Conservation (phyloP, 2,113 vertebrate species). For the Lepidiolamprologus cunningtoni region DNA sequence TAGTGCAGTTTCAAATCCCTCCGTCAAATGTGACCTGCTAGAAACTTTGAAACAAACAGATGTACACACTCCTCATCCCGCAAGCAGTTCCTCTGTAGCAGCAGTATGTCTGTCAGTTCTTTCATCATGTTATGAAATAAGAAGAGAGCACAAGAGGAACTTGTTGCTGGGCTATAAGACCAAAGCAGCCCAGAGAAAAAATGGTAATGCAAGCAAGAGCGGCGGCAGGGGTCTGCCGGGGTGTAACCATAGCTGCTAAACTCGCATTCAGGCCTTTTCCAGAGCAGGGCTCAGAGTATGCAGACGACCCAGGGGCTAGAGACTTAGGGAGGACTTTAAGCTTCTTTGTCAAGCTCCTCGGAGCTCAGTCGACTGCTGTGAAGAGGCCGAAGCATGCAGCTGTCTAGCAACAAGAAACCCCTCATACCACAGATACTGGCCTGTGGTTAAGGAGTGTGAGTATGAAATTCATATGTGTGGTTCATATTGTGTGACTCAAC, state of each 20-base stretch:
- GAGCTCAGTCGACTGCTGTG: conserved; percentile 61
- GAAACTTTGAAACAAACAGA: neutral
- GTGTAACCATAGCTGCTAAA: conserved; percentile 72
- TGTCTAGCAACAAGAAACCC: conserved; percentile 70
- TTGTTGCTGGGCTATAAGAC: conserved; percentile 66
- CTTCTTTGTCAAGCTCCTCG: conserved; percentile 65
- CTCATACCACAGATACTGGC: conserved; percentile 59
- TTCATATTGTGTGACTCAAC: conserved; percentile 37
- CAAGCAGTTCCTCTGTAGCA: conserved; percentile 18
- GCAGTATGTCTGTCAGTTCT: conserved; percentile 42
- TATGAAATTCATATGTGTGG: conserved; percentile 1
- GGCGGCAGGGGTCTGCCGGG: conserved; percentile 55
- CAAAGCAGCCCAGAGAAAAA: conserved; percentile 52
- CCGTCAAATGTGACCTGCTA: neutral
- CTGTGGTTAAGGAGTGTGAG: conserved; percentile 48
- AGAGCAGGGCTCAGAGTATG: conserved; percentile 52
- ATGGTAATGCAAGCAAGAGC: conserved; percentile 54
- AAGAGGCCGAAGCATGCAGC: conserved; percentile 62
- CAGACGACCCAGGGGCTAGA: conserved; percentile 58
- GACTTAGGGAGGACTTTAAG: conserved; percentile 71
- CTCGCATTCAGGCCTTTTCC: conserved; percentile 59
- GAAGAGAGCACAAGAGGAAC: conserved; percentile 52
- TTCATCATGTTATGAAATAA: conserved; percentile 60
- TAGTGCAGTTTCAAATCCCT: neutral
- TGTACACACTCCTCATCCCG: neutral